Conservation (phyloP, 2,113 vertebrate genomes). For the Tragelaphus strepsiceros region DNA sequence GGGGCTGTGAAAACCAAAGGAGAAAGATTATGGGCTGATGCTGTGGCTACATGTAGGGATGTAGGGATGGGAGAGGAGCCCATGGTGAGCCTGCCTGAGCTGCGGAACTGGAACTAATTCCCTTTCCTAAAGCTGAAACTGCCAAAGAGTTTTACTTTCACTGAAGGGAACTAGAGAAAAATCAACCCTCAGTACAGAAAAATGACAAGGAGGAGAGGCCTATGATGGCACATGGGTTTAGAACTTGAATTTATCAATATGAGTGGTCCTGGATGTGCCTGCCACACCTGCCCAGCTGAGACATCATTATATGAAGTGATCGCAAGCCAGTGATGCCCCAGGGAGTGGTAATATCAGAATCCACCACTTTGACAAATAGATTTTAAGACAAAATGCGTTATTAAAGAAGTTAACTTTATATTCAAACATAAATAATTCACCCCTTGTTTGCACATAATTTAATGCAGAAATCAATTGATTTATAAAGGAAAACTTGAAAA, state of each 20-base stretch:
- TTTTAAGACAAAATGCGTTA: slow-evolving; percentile 6
- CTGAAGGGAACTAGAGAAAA: neutral
- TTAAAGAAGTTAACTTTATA: neutral
- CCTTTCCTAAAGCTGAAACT: neutral
- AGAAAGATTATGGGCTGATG: neutral
- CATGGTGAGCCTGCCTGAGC: neutral
- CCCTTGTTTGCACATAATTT: neutral
- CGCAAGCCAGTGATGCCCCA: neutral
- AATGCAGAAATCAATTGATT: neutral
- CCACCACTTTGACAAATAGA: neutral
- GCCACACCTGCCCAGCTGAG: neutral
- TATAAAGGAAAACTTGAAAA: neutral
- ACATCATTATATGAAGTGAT: neutral
- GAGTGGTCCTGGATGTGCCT: neutral
- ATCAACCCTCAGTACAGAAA: neutral
- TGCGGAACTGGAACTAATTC: neutral
- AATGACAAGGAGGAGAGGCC: neutral
- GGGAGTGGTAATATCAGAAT: neutral
- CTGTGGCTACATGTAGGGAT: too few relatives aligned
- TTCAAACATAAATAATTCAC: neutral
- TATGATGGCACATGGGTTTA: neutral
- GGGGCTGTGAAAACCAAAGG: neutral
- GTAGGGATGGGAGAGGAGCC: neutral
- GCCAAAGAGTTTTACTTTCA: neutral
- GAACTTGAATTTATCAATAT: neutral